These are phyloP conservation scores for Leptopilina clavipes DNA, from an alignment of 1,140 invertebrate species.

Conservation along the genomic window DNA sequence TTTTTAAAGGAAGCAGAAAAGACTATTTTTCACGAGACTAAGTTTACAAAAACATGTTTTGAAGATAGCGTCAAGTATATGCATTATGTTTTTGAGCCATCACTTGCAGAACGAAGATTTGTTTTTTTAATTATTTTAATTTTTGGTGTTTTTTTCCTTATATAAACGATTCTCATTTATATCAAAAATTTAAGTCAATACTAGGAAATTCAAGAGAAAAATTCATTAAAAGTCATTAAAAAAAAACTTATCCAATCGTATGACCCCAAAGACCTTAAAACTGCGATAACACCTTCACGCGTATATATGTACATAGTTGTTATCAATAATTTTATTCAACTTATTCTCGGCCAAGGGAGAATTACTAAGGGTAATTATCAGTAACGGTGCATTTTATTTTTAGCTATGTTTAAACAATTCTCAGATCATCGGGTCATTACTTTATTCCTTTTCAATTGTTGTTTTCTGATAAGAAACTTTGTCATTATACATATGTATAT, in stretches of 20 bases:
- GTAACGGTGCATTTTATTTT: slow-evolving; percentile 23
- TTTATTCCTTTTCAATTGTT: slow-evolving; percentile 35
- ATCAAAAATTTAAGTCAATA: background rate
- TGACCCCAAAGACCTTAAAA: slow-evolving; percentile 41
- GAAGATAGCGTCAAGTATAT: no score
- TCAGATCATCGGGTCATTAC: slow-evolving; percentile 23
- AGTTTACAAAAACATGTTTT: no score
- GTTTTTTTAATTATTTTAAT: background rate
- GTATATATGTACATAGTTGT: slow-evolving; percentile 35
- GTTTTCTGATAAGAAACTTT: background rate
- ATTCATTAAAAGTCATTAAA: slow-evolving; percentile 13
- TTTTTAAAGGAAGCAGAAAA: no score
- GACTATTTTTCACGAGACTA: no score
- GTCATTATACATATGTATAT: background rate
- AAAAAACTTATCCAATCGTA: slow-evolving; percentile 46
- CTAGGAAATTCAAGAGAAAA: slow-evolving; percentile 4
- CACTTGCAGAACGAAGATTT: background rate
- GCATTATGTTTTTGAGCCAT: no score
- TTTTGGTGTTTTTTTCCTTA: background rate
- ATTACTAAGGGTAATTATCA: slow-evolving; percentile 20
- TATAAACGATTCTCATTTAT: background rate
- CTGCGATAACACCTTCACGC: slow-evolving; percentile 50
- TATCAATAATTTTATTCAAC: slow-evolving; percentile 47
- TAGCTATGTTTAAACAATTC: slow-evolving; percentile 16
- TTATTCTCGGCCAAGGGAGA: slow-evolving; percentile 42